These are phyloP conservation scores for human DNA, from an alignment of 2,113 vertebrate species.

Conservation along the genomic window GRCh38 chr3:23203001-23203500, in stretches of 20 bases:
- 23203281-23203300: constrained; percentile 61
- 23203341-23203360: constrained; percentile 48
- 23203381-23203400: not conserved
- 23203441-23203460: constrained; percentile 44
- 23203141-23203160: constrained; percentile 64
- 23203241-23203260: constrained; percentile 50
- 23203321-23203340: constrained; percentile 55
- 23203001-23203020: constrained; percentile 42
- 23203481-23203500: not conserved
- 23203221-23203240: constrained; percentile 65
- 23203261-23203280: constrained; percentile 65
- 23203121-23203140: constrained; percentile 66
- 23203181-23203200: constrained; percentile 53
- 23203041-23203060: constrained; percentile 63
- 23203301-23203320: constrained; percentile 65
- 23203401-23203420: not conserved
- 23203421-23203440: not conserved
- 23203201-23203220: constrained; percentile 49
- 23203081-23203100: constrained; percentile 61
- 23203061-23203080: constrained; percentile 72
- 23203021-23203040: constrained; percentile 3
- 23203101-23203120: constrained; percentile 57
- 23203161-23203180: constrained; percentile 78
- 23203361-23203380: constrained; percentile 12
- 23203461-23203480: constrained; percentile 37